Percentiles rank a stretch among this genome's conserved stretches.
These are phyloP conservation scores for Hippoglossus stenolepis DNA, from an alignment of 2,113 vertebrate genomes.

Conservation along the genomic window DNA sequence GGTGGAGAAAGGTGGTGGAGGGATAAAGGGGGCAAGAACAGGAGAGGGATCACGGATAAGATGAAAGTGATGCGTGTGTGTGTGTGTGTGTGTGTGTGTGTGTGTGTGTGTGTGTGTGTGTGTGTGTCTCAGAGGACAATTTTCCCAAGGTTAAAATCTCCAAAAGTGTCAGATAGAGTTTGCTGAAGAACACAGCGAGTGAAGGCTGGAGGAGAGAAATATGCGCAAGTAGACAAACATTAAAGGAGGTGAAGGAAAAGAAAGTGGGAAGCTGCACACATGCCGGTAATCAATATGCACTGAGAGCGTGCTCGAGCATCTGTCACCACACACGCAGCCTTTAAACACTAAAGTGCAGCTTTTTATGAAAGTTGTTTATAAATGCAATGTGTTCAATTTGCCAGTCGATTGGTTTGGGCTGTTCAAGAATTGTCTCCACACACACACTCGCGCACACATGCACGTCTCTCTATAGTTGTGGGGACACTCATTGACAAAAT, in stretches of 20 bases:
- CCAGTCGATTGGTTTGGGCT: slow-evolving; percentile 41
- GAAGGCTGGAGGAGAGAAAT: neutral
- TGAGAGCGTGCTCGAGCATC: slow-evolving; percentile 51
- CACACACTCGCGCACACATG: neutral
- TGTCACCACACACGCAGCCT: slow-evolving; percentile 32
- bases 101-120: slow-evolving; percentile 7
- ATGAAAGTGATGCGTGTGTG: slow-evolving; percentile 11
- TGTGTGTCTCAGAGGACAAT: slow-evolving; percentile 16
- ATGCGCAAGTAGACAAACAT: slow-evolving; percentile 12
- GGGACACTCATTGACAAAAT: neutral
- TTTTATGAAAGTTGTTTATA: slow-evolving; percentile 62
- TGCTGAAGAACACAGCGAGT: slow-evolving; percentile 18
- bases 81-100: neutral
- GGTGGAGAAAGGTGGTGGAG: slow-evolving; percentile 16
- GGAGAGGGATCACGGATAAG: slow-evolving; percentile 21
- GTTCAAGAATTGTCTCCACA: slow-evolving; percentile 34
- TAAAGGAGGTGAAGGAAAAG: slow-evolving; percentile 14
- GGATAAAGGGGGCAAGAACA: slow-evolving; percentile 24
- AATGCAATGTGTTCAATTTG: slow-evolving; percentile 61
- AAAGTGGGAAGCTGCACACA: slow-evolving; percentile 9
- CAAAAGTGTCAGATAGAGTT: slow-evolving; percentile 17
- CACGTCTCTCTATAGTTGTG: too few species aligned
- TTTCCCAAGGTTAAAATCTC: slow-evolving; percentile 37
- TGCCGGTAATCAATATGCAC: slow-evolving; percentile 55
- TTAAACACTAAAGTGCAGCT: slow-evolving; percentile 40